These are phyloP conservation scores for Phrynosoma platyrhinos DNA, from an alignment of 2,113 vertebrate species.

Conservation along the genomic window DNA sequence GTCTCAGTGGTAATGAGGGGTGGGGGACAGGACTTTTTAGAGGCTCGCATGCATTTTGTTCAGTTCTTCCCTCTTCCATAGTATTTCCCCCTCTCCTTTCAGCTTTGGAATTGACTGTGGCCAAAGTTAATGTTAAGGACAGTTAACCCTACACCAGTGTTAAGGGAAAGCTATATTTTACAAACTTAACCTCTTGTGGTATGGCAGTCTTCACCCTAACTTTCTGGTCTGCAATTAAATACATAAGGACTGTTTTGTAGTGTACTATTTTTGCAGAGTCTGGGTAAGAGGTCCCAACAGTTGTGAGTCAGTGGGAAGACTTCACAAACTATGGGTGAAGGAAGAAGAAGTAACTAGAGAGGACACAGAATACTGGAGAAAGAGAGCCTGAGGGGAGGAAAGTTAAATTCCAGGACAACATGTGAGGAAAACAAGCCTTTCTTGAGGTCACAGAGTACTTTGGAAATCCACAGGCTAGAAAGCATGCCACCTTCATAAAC, in stretches of 20 bases:
- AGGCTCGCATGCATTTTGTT: background rate
- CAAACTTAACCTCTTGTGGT: background rate
- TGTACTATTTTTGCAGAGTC: background rate
- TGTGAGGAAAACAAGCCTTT: background rate
- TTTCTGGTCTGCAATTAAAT: background rate
- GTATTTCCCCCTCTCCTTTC: slow-evolving; percentile 48
- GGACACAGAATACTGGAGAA: background rate
- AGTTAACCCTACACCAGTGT: background rate
- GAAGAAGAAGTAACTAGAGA: background rate
- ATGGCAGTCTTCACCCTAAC: background rate
- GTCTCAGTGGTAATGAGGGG: background rate
- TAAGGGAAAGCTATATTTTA: background rate
- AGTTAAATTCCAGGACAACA: background rate
- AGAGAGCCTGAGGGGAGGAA: no score
- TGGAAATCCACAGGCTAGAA: background rate
- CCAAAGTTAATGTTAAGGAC: background rate
- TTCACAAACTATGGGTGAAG: background rate
- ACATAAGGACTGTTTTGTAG: background rate
- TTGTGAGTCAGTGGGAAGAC: background rate
- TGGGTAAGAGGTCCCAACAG: background rate
- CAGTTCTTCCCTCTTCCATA: slow-evolving; percentile 12
- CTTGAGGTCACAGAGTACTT: background rate
- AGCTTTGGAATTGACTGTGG: background rate
- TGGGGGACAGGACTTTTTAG: background rate
- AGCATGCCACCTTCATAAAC: background rate